phyloP scores from a whole-genome alignment of 2,113 vertebrate genomes.

The Prochilodus magdalenae region DNA sequence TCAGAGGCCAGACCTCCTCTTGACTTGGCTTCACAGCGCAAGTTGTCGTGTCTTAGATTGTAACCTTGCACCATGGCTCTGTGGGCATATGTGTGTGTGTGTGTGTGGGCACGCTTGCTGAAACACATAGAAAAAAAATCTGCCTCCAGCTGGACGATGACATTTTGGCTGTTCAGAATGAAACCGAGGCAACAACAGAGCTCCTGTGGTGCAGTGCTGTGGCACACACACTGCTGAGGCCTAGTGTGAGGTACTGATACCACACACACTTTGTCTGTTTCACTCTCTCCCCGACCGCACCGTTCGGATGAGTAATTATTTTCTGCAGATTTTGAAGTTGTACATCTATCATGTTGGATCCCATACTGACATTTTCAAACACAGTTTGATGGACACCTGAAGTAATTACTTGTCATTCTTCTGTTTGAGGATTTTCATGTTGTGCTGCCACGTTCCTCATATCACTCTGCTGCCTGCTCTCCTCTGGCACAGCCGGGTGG shows the following conservation, averaged over 20 bases:
- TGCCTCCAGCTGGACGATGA: conserved; percentile 73
- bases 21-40: conserved; percentile 45
- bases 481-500: conserved; percentile 27
- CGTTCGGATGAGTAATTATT: conserved; percentile 66
- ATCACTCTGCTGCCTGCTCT: conserved; percentile 66
- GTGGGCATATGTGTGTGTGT: conserved; percentile 39
- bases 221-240: conserved; percentile 41
- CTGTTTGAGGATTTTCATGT: conserved; percentile 71
- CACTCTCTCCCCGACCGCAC: conserved; percentile 32
- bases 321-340: conserved; percentile 77
- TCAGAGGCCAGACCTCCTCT: conserved; percentile 59
- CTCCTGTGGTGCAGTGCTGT: conserved; percentile 66
- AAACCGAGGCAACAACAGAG: conserved; percentile 70
- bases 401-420: conserved; percentile 84
- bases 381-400: conserved; percentile 79
- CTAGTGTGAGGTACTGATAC: conserved; percentile 1
- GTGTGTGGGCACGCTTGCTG: conserved; percentile 50
- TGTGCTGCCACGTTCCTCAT: conserved; percentile 64
- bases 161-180: conserved; percentile 74
- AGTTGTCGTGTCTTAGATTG: conserved; percentile 46
- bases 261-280: conserved; percentile 43
- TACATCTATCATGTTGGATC: conserved; percentile 78
- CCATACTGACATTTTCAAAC: conserved; percentile 78
- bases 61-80: conserved; percentile 51
- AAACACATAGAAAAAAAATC: conserved; percentile 60